Evolutionary conservation across 2,113 vertebrate species (phyloP), one percentile per base, ranked within the genome.

Genomic region (Benitochromis conjunctus): DNA sequence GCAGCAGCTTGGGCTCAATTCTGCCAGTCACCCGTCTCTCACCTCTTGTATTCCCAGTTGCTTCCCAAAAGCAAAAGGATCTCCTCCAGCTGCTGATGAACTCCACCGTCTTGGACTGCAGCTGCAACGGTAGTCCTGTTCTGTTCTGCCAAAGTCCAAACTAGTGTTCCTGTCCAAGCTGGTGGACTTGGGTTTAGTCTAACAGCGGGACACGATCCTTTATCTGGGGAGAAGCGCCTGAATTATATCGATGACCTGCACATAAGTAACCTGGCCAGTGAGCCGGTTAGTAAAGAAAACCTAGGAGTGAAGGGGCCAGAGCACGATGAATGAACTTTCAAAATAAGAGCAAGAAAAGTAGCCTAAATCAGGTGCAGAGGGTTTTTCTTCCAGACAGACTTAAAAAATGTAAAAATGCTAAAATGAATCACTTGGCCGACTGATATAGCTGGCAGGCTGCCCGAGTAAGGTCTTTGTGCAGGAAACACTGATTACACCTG

Each of bases 211-310:
- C 69, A 11, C 16, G 69, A 74, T 51, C 24, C 0, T 76, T 31
- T 51, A 51, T 29, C 24, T 74, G 8, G 2, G 0, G 21, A 9
- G 43, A 76, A 51, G 24, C 24, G 0, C 41, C 24, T 76, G 43
- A 51, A 19, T 51, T 29, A 76, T 31, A n/a, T 76, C 11, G 48
- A 48, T 3, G 43, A 46, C 66, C 21, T 43, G 43, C 66, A 74
- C 43, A 74, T 74, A 19, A 74, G 9, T 13, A 71, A 26, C 66
- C 21, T 18, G 66, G 21, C 66, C 66, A 71, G 21, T 24, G 66
- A 46, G 41, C 41, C 0, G 5, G 8, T 24, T 71, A 0, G 66
- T 71, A 71, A 26, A 46, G 69, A 74, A 74, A 74, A 51, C 24
- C 9, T 18, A 31, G 19, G 24, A 71, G 43, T 29, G 6, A 48